phyloP scores from a whole-genome alignment of 2,888 invertebrate species.

The Drepanosiphum platanoidis region DNA sequence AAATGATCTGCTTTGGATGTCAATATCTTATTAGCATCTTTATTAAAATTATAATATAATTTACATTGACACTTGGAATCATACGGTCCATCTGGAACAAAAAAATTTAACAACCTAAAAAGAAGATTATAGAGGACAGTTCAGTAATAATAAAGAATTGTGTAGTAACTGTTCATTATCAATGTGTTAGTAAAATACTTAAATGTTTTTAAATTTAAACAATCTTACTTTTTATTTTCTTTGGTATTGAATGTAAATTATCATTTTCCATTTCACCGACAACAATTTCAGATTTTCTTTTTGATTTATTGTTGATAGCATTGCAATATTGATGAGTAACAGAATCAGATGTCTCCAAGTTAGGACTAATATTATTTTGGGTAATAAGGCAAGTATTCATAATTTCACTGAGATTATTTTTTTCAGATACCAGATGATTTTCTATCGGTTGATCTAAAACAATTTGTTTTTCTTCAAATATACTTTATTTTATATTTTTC shows the following conservation, averaged over 20 bases:
- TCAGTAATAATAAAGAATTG: background rate
- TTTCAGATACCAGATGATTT: background rate
- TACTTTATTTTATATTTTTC: background rate
- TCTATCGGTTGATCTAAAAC: background rate
- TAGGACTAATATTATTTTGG: background rate
- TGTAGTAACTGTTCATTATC: constrained; percentile 60
- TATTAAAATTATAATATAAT: constrained; percentile 20
- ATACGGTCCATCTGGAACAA: constrained; percentile 34
- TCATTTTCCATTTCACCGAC: background rate
- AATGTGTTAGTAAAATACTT: background rate
- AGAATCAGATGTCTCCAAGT: background rate
- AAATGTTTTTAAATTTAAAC: background rate
- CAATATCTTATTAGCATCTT: constrained; percentile 26
- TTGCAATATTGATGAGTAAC: background rate
- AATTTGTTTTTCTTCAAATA: background rate
- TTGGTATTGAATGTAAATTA: background rate
- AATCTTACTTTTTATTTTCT: constrained; percentile 5
- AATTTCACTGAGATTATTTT: background rate
- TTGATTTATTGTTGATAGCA: background rate
- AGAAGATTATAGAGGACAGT: constrained; percentile 25
- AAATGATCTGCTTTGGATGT: constrained; percentile 45
- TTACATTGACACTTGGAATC: constrained; percentile 34
- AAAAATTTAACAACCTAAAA: constrained; percentile 57
- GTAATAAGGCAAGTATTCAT: background rate
- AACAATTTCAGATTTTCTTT: background rate